Evolutionary conservation across 2,113 vertebrate species (phyloP).

Genomic region (Atractosteus spatula): DNA sequence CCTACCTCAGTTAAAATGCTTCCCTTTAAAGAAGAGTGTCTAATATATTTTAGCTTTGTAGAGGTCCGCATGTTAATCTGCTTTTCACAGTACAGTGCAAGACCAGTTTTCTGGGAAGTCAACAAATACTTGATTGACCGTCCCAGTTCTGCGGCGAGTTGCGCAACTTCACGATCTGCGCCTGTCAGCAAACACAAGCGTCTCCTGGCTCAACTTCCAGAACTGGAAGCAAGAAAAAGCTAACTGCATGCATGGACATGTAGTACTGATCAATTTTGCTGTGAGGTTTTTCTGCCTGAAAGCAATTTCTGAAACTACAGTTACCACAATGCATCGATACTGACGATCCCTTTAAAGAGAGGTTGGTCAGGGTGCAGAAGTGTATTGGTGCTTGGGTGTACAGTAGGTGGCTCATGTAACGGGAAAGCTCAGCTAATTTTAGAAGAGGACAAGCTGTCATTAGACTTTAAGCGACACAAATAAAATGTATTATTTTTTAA

Average conservation of each 20-base stretch:
- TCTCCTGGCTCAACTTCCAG: not conserved
- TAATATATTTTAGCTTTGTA: too few relatives aligned
- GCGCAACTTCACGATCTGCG: not conserved
- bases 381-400: too few relatives aligned
- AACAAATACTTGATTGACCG: not conserved
- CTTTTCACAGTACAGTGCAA: not conserved
- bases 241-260: slow-evolving; percentile 9
- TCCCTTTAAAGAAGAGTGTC: too few relatives aligned
- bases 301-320: not conserved
- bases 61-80: not conserved
- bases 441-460: too few relatives aligned
- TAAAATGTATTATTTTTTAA: too few relatives aligned
- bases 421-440: too few relatives aligned
- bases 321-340: slow-evolving; percentile 10
- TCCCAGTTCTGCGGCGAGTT: not conserved
- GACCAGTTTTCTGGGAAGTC: not conserved
- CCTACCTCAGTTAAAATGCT: too few relatives aligned
- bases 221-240: not conserved
- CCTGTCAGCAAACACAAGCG: not conserved
- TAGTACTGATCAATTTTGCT: not conserved
- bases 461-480: too few relatives aligned
- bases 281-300: not conserved
- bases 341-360: not conserved
- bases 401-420: too few relatives aligned
- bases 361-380: too few relatives aligned